phyloP scores from a whole-genome alignment of 2,797 vertebrate genomes.

The Neoniphon sammara region DNA sequence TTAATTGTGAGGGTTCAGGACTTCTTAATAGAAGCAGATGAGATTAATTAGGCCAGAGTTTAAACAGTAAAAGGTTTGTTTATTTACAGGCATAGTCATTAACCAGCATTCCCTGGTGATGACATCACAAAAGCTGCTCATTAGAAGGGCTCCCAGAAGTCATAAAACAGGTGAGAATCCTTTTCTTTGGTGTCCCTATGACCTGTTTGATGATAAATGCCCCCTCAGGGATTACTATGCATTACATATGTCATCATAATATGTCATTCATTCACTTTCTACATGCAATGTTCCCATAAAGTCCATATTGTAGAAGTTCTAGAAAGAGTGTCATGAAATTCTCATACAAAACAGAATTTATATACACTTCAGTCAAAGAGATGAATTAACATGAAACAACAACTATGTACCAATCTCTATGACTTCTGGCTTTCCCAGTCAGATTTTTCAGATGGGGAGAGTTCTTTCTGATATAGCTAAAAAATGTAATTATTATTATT shows the following conservation, averaged over 20 bases:
- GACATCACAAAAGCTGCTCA: constrained; percentile 56
- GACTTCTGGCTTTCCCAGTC: no score
- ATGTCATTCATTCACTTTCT: background rate
- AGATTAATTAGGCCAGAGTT: constrained; percentile 65
- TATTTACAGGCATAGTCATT: constrained; percentile 68
- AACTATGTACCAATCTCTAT: no score
- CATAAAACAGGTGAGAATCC: constrained; percentile 26
- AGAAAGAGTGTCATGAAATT: no score
- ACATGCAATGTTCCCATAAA: no score
- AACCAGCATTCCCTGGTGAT: constrained; percentile 37
- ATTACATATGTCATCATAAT: constrained; percentile 10
- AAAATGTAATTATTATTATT: no score
- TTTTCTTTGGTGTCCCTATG: constrained; percentile 42
- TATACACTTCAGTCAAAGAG: no score
- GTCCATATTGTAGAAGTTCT: no score
- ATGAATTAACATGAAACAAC: no score
- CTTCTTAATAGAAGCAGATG: constrained; percentile 36
- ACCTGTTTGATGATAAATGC: constrained; percentile 39
- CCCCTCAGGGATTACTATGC: constrained; percentile 1
- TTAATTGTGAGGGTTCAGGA: constrained; percentile 26
- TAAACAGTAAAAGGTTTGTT: constrained; percentile 57
- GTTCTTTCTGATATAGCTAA: no score
- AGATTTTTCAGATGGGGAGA: no score
- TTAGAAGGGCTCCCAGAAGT: constrained; percentile 60
- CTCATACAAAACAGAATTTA: no score